These are phyloP conservation scores for Holocentrus rufus DNA, from an alignment of 2,797 vertebrate species.

Conservation along the genomic window DNA sequence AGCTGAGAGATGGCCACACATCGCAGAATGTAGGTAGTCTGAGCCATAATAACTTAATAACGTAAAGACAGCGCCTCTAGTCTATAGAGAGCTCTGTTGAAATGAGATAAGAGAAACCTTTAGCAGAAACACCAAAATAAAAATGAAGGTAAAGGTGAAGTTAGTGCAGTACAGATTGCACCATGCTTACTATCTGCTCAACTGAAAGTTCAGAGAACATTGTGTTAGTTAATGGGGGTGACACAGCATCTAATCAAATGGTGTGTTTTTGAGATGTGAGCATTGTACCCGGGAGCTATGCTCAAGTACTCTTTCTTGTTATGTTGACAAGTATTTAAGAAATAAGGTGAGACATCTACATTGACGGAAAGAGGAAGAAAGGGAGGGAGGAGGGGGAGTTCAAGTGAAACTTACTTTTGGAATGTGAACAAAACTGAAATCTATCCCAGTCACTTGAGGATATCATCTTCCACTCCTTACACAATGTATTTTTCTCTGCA, in stretches of 20 bases:
- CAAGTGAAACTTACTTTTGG: slow-evolving; percentile 18
- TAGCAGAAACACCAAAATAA: background rate
- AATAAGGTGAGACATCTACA: background rate
- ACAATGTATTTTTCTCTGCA: slow-evolving; percentile 13
- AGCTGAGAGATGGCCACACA: background rate
- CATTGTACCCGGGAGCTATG: background rate
- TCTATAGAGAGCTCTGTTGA: background rate
- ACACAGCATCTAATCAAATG: background rate
- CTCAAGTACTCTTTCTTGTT: slow-evolving; percentile 32
- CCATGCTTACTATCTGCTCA: slow-evolving; percentile 1
- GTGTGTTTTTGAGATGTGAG: slow-evolving; percentile 5
- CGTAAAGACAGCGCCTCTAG: background rate
- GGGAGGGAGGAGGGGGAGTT: slow-evolving; percentile 4
- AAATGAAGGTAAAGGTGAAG: background rate
- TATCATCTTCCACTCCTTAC: slow-evolving; percentile 19
- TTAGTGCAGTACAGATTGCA: background rate
- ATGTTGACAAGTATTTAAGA: slow-evolving; percentile 42
- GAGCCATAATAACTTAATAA: background rate
- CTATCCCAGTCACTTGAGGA: slow-evolving; percentile 30
- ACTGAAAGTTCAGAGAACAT: background rate
- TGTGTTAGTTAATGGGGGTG: background rate
- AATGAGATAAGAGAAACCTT: background rate
- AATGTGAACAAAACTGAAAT: slow-evolving; percentile 44
- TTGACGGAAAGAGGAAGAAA: slow-evolving; percentile 22
- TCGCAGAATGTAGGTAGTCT: background rate